Percentiles rank a stretch among this genome's conserved stretches.
Evolutionary conservation across 2,888 invertebrate species (phyloP).

Genomic region (Endomychus coccineus): DNA sequence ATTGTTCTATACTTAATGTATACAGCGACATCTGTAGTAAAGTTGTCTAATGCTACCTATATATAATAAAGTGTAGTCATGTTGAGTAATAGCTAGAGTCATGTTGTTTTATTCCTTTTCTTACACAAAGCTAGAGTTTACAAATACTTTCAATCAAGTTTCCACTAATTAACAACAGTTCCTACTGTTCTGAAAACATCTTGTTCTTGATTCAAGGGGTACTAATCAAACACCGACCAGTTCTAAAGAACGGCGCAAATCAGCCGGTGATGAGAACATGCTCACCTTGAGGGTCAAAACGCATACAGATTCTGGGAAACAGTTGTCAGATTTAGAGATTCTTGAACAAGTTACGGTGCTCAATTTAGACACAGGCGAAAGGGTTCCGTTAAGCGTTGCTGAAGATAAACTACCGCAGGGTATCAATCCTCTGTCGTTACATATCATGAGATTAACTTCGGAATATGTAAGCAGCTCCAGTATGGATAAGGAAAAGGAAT

Average conservation of each 20-base stretch:
- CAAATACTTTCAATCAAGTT: no score
- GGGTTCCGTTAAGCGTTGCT: slow-evolving; percentile 88
- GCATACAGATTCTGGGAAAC: slow-evolving; percentile 79
- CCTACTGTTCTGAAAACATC: no score
- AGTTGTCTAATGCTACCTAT: no score
- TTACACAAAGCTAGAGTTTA: no score
- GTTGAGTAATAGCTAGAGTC: no score
- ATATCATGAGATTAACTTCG: slow-evolving; percentile 88
- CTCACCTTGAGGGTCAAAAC: slow-evolving; percentile 68
- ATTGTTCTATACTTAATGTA: no score
- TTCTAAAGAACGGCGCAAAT: slow-evolving; percentile 61
- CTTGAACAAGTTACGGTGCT: slow-evolving; percentile 82
- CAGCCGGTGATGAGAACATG: slow-evolving; percentile 74
- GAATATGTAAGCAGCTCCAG: slow-evolving; percentile 71
- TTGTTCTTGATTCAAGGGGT: slow-evolving; percentile 25
- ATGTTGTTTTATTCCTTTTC: no score
- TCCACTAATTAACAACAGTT: no score
- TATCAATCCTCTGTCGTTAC: slow-evolving; percentile 88
- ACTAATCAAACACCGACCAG: slow-evolving; percentile 28
- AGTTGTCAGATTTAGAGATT: slow-evolving; percentile 85
- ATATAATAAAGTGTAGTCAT: no score
- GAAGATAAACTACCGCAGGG: slow-evolving; percentile 88
- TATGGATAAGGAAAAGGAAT: slow-evolving; percentile 61
- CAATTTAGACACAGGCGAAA: slow-evolving; percentile 80
- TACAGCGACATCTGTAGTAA: no score